Evolutionary conservation across 1,140 invertebrate genomes (phyloP), one percentile per base, ranked within the genome.

Genomic region (Drosophila insularis): DNA sequence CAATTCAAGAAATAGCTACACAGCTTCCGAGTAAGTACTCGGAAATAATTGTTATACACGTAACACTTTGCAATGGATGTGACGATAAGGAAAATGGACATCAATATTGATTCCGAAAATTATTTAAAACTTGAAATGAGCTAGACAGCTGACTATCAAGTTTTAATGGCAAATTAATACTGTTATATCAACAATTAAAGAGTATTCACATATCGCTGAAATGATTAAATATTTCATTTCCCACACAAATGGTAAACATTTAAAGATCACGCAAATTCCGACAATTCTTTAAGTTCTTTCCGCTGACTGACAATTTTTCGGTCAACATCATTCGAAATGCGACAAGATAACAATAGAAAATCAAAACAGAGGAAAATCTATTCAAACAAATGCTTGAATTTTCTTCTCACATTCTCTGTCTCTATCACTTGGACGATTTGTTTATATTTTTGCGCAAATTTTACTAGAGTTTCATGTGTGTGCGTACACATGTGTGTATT

Each of bases 391-490:
- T 81, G 71, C 32, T 74, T 67, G 60, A 27, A 53, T 67, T 71
- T 63, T 59, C 43, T 19, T 39, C 13, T 8, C 13, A n/a, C 23
- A 27, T 4, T 55, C 37, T 50, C 43, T 50, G 7, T 46, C 27
- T 40, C 6, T 37, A 6, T 50, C 50, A 27, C 7, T n/a, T n/a
- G n/a, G 1, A 17, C 13, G 21, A 5, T 46, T 67, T 68, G 77
- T 69, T 63, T 79, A 69, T 76, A 63, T 73, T 69, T 85, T 63
- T 85, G 63, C 69, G 73, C 53, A 69, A 68, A 67, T 78, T 82
- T 78, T 55, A 68, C 32, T 60, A 55, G 75, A 74, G 75, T 13
- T 37, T 67, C 17, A 50, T 21, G 17, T 50, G 43, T 50, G 17
- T 11, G 43, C 8, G 43, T 50, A 5, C 13, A 6, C 7, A 14